These are phyloP conservation scores for Archilochus colubris DNA, from an alignment of 2,113 vertebrate species.

Conservation along the genomic window DNA sequence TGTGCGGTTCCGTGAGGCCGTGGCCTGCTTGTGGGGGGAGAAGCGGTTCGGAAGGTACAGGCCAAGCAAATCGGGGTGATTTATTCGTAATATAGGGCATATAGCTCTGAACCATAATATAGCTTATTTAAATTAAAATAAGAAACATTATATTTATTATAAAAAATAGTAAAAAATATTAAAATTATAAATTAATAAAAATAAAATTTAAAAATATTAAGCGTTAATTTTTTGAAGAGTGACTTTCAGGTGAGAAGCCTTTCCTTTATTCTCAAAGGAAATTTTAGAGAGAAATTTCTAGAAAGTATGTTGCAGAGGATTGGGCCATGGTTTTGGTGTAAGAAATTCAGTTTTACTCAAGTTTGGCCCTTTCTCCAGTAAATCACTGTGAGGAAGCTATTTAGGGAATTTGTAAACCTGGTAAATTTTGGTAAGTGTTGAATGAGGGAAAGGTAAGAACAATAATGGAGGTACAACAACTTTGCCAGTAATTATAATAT, in stretches of 20 bases:
- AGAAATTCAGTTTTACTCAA: not conserved
- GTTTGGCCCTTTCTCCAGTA: not conserved
- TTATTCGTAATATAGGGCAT: accelerated
- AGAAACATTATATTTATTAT: too few species aligned
- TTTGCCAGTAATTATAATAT: not conserved
- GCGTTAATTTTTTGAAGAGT: not conserved
- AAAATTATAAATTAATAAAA: too few species aligned
- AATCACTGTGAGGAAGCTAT: accelerated
- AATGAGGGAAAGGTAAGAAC: not conserved
- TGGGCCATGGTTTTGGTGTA: accelerated
- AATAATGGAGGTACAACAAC: too few species aligned
- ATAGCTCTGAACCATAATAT: accelerated
- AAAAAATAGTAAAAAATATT: too few species aligned
- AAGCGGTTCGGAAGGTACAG: not conserved
- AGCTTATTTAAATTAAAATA: too few species aligned
- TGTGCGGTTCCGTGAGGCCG: too few species aligned
- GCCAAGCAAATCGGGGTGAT: accelerated
- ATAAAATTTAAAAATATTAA: not conserved
- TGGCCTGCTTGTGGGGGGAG: not conserved
- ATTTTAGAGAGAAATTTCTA: not conserved
- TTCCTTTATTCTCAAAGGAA: not conserved
- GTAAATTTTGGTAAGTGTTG: accelerated
- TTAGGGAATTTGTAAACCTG: not conserved
- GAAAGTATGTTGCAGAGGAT: not conserved
- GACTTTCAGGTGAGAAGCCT: not conserved